Evolutionary conservation across 2,113 vertebrate species (phyloP).

Genomic region (Polypterus bichir): DNA sequence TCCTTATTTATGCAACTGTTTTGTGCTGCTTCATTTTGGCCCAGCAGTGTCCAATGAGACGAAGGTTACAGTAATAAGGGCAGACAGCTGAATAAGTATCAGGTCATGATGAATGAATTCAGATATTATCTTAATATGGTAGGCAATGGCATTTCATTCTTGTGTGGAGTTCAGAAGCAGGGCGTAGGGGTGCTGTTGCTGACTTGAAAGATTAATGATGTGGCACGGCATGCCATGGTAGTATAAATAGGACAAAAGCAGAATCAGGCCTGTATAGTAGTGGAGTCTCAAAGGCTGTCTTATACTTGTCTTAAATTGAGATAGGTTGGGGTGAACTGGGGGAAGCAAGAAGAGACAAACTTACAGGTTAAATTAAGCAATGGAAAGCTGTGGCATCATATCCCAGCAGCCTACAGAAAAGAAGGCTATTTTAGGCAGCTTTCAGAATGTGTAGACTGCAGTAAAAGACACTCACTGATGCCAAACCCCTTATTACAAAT

Average conservation of each 20-base stretch:
- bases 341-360: constrained; percentile 17
- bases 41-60: background rate
- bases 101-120: constrained; percentile 7
- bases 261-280: background rate
- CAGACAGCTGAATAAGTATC: constrained; percentile 13
- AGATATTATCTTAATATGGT: constrained; percentile 11
- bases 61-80: constrained; percentile 10
- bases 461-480: no score
- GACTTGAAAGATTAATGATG: background rate
- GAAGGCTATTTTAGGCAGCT: no score
- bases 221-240: background rate
- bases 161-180: background rate
- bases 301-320: no score
- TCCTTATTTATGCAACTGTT: constrained; percentile 3
- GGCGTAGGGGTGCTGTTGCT: background rate
- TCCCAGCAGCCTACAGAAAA: no score
- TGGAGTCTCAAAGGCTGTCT: background rate
- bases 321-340: constrained; percentile 3
- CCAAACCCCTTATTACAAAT: no score
- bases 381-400: no score
- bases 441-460: no score
- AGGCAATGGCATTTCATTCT: constrained; percentile 4
- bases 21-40: background rate
- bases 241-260: background rate
- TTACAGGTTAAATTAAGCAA: no score